These are phyloP conservation scores for Empis stercorea DNA, from an alignment of 2,888 invertebrate genomes.

Conservation along the genomic window DNA sequence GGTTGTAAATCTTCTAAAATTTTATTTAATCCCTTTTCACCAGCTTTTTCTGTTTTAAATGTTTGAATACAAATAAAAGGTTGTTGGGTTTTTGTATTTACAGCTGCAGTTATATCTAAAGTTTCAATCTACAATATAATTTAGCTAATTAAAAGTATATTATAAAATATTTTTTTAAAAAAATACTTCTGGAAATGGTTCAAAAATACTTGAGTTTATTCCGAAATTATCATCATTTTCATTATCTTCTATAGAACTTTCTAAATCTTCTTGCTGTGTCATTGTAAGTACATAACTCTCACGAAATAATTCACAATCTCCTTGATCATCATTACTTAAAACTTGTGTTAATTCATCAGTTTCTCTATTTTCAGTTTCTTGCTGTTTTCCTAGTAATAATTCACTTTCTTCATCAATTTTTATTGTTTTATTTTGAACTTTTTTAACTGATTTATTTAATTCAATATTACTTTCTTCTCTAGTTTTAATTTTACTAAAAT, in stretches of 20 bases:
- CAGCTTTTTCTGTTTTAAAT: slow-evolving; percentile 55
- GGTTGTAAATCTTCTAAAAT: slow-evolving; percentile 58
- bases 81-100: slow-evolving; percentile 41
- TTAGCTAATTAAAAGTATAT: not conserved
- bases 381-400: slow-evolving; percentile 5
- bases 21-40: slow-evolving; percentile 56
- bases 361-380: slow-evolving; percentile 16
- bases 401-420: slow-evolving; percentile 6
- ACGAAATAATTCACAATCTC: slow-evolving; percentile 40
- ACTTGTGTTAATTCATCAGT: slow-evolving; percentile 26
- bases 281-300: slow-evolving; percentile 59
- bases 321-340: slow-evolving; percentile 22
- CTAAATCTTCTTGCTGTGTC: slow-evolving; percentile 38
- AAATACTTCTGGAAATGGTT: slow-evolving; percentile 48
- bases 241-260: slow-evolving; percentile 12
- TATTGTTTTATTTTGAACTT: not conserved
- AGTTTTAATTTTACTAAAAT: slow-evolving; percentile 24
- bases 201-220: slow-evolving; percentile 39
- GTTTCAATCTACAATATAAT: slow-evolving; percentile 44
- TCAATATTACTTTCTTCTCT: slow-evolving; percentile 6
- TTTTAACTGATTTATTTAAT: slow-evolving; percentile 3
- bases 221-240: slow-evolving; percentile 15
- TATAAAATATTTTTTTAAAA: slow-evolving; percentile 7
- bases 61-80: slow-evolving; percentile 66
- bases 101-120: slow-evolving; percentile 49